Evolutionary conservation across 2,888 invertebrate species (phyloP), one percentile per base, ranked within the genome.

Genomic region (Folsomia manolachei): DNA sequence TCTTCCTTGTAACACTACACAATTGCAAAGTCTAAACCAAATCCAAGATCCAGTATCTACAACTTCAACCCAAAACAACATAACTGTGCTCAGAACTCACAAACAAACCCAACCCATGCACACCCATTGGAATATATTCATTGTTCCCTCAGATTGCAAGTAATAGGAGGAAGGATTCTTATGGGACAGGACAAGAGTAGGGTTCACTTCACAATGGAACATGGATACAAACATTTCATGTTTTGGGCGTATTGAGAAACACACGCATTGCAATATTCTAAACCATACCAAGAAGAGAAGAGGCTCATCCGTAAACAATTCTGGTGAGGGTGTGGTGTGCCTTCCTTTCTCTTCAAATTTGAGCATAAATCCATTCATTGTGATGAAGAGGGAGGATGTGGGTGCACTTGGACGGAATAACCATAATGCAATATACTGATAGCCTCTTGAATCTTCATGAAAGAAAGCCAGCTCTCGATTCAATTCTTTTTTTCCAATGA

Each of bases 341-440:
- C 56, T 56, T 18, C 7, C 18, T n/a, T n/a, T 56, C 14, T n/a
- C n/a, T n/a, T n/a, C n/a, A n/a, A n/a, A n/a, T n/a, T n/a, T n/a
- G 51, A n/a, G n/a, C n/a, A n/a, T 14, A 14, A 39, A 56, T 56
- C 56, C 56, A 56, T 56, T 39, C 39, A 39, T 39, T 39, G 39
- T 39, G 39, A 39, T 39, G n/a, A 21, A 51, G 23, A 60, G 21
- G 9, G 9, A 60, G 27, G 27, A 63, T 2, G 65, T 62, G 65
- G 66, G 70, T 39, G 72, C 56, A 65, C 62, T 72, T 71, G 52
- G 4, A 11, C 53, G 19, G 19, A 56, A 56, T 21, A n/a, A 27
- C 27, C 11, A 19, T 64, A 64, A 64, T 64, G 64, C 21, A 64
- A 64, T 64, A 26, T 7, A 64, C n/a, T n/a, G n/a, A n/a, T 63